Conservation (phyloP, 2,888 invertebrate species). For the Acronicta aceris region DNA sequence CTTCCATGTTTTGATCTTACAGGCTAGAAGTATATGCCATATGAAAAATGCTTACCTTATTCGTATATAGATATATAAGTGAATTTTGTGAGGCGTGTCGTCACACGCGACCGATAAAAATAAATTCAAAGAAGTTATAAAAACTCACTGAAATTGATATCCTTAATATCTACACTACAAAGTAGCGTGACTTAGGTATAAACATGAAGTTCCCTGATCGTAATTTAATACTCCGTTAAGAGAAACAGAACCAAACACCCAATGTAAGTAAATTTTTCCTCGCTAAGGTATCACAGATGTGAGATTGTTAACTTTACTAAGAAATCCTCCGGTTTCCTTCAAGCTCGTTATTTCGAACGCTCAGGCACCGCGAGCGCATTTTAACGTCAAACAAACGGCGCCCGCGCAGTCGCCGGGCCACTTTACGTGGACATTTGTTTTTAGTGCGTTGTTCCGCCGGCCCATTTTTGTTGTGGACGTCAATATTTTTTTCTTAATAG, state of each 20-base stretch:
- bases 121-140: not conserved
- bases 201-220: conserved; percentile 47
- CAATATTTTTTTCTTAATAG: conserved; percentile 55
- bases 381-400: conserved; percentile 65
- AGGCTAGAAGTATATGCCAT: too few species aligned
- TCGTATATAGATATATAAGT: not conserved
- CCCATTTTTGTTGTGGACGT: conserved; percentile 52
- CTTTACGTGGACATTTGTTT: conserved; percentile 68
- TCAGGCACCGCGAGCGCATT: conserved; percentile 58
- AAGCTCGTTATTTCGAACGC: conserved; percentile 68
- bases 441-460: conserved; percentile 59
- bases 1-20: too few species aligned
- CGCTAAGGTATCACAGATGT: conserved; percentile 53
- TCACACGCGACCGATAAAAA: not conserved
- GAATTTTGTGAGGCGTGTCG: not conserved
- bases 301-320: conserved; percentile 66
- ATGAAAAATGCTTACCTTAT: too few species aligned
- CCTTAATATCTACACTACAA: conserved; percentile 32
- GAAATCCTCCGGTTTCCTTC: conserved; percentile 60
- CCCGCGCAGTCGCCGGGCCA: conserved; percentile 57
- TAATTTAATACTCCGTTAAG: conserved; percentile 53
- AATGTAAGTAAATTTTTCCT: conserved; percentile 52
- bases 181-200: conserved; percentile 35
- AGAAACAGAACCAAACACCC: conserved; percentile 38
- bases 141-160: conserved; percentile 13